Percentiles rank a stretch among this genome's conserved stretches.
Conservation (phyloP, 1,140 invertebrate genomes). For the Penaeus vannamei region DNA sequence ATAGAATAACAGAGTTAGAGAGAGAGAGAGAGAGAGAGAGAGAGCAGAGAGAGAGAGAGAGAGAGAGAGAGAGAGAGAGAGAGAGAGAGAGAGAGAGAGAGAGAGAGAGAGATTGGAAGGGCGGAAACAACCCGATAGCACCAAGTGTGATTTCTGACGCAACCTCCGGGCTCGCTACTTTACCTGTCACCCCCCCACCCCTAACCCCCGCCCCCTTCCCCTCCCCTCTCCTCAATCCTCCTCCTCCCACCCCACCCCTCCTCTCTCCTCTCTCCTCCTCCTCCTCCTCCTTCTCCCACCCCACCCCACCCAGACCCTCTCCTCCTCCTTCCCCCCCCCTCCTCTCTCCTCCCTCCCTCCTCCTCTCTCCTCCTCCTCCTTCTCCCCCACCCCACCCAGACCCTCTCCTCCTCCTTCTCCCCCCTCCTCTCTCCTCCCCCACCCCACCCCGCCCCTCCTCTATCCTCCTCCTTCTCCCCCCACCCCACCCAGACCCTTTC, state of each 20-base stretch:
- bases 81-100: conserved; percentile 13
- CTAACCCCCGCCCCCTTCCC: neutral
- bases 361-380: neutral
- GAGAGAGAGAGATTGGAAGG: neutral
- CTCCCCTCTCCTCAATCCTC: too few species aligned
- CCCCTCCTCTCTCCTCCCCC: neutral
- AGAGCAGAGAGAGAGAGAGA: neutral
- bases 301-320: neutral
- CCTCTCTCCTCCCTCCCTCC: neutral
- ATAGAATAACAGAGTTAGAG: neutral
- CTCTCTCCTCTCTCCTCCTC: too few species aligned
- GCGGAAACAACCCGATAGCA: neutral
- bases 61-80: neutral
- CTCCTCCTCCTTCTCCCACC: neutral
- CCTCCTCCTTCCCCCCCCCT: neutral
- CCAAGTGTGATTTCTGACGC: neutral
- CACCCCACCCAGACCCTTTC: too few species aligned
- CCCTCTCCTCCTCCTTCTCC: neutral
- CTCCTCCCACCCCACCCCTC: neutral
- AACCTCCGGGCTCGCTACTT: neutral
- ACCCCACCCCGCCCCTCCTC: neutral
- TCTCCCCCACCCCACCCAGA: neutral
- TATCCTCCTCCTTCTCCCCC: neutral
- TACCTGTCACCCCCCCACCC: neutral
- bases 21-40: neutral